Percentiles rank a stretch among this genome's conserved stretches.
Evolutionary conservation across 2,888 invertebrate genomes (phyloP).

Genomic region (Chouioia cunea): DNA sequence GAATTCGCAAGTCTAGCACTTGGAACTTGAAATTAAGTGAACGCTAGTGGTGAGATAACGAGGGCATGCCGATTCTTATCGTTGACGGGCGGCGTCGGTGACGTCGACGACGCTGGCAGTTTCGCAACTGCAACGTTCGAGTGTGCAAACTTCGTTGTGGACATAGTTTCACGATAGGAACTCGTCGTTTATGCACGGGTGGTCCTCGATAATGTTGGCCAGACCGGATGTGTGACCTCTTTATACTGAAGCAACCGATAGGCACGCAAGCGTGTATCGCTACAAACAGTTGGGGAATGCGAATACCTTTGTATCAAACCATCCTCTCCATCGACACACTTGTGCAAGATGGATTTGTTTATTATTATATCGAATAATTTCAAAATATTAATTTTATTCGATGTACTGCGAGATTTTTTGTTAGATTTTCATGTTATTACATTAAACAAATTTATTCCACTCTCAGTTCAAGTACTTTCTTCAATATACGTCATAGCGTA

Average conservation of each 20-base stretch:
- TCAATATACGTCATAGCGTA: too few species aligned
- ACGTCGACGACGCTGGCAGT: constrained; percentile 1
- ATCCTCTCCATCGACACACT: too few species aligned
- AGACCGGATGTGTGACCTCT: constrained; percentile 26
- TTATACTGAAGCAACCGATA: constrained; percentile 7
- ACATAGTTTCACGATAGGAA: constrained; percentile 31
- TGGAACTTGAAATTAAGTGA: constrained; percentile 35
- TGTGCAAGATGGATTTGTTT: too few species aligned
- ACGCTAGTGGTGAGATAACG: constrained; percentile 9
- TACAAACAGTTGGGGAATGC: too few species aligned
- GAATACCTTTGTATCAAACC: too few species aligned
- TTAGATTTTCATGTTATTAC: too few species aligned
- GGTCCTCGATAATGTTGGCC: constrained; percentile 14
- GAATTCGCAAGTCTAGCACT: constrained; percentile 20
- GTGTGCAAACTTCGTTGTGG: constrained; percentile 6
- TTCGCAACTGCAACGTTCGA: constrained; percentile 9
- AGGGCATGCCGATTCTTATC: constrained; percentile 35
- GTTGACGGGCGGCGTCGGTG: background rate
- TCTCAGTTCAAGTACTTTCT: too few species aligned
- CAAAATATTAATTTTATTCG: too few species aligned
- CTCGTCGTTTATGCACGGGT: constrained; percentile 2
- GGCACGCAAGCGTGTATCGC: too few species aligned
- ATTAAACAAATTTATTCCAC: too few species aligned
- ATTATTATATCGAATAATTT: too few species aligned
- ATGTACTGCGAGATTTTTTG: too few species aligned